phyloP scores from a whole-genome alignment of 2,113 vertebrate genomes.

The Grammomys surdaster region DNA sequence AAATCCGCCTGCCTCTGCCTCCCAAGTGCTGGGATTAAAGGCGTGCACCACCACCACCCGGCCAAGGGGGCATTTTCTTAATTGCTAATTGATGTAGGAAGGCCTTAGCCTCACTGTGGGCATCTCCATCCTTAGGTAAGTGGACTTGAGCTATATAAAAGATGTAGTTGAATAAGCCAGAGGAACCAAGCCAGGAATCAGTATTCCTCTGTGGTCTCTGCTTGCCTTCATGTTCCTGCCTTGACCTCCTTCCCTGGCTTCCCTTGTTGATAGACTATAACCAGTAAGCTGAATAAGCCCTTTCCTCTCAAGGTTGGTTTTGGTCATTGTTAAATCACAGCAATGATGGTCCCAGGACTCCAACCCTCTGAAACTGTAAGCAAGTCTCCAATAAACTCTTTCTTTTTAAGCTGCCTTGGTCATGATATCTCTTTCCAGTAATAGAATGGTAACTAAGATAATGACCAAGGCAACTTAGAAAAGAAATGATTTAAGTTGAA shows the following conservation, averaged over 20 bases:
- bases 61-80: not conserved
- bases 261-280: not conserved
- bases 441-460: not conserved
- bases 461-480: not conserved
- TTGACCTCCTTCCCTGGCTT: not conserved
- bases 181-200: not conserved
- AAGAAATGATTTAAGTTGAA: not conserved
- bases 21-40: too few species aligned
- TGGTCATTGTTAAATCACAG: not conserved
- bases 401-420: not conserved
- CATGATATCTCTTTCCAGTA: not conserved
- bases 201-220: not conserved
- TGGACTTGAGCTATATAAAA: not conserved
- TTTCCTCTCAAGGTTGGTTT: not conserved
- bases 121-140: not conserved
- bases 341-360: not conserved
- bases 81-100: not conserved
- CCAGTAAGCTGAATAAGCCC: not conserved
- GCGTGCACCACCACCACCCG: too few species aligned
- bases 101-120: not conserved
- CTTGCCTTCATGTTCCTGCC: not conserved
- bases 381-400: not conserved
- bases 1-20: too few species aligned
- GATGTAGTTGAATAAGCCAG: not conserved
- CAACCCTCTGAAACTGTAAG: not conserved